Percentiles rank a stretch among this genome's conserved stretches.
These are phyloP conservation scores for Phyllopteryx taeniolatus DNA, from an alignment of 2,113 vertebrate genomes.

Conservation along the genomic window DNA sequence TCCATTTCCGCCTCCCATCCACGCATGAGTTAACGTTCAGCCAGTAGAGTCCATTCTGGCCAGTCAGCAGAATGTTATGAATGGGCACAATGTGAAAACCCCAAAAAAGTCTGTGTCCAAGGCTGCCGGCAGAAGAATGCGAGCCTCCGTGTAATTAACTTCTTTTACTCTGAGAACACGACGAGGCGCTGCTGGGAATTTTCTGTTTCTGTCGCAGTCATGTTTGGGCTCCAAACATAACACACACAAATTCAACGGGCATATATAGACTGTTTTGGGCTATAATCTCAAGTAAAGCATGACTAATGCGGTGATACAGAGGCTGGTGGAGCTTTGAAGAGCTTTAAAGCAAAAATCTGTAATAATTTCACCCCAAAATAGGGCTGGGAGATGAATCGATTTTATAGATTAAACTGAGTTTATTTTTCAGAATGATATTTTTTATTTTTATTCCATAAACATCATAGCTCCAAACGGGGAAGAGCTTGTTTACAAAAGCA, in stretches of 20 bases:
- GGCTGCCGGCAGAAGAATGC: slow-evolving; percentile 66
- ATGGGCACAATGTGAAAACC: slow-evolving; percentile 70
- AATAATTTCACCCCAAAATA: not conserved
- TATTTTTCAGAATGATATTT: too few species aligned
- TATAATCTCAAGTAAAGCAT: slow-evolving; percentile 63
- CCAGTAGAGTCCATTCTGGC: slow-evolving; percentile 58
- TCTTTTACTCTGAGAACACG: slow-evolving; percentile 57
- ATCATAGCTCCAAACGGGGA: too few species aligned
- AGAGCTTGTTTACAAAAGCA: too few species aligned
- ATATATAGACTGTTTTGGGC: slow-evolving; percentile 34
- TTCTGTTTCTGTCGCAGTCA: slow-evolving; percentile 64
- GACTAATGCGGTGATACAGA: slow-evolving; percentile 61
- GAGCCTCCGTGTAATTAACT: slow-evolving; percentile 75
- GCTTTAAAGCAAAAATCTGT: not conserved
- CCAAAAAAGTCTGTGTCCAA: slow-evolving; percentile 46
- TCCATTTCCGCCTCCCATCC: slow-evolving; percentile 28
- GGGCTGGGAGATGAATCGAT: not conserved
- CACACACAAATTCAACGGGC: slow-evolving; percentile 43
- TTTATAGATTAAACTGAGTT: not conserved
- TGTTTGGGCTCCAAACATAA: slow-evolving; percentile 46
- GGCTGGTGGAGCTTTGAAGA: not conserved
- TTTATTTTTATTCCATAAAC: too few species aligned
- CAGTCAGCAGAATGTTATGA: slow-evolving; percentile 76
- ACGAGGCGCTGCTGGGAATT: slow-evolving; percentile 60
- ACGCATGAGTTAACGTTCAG: slow-evolving; percentile 68